Evolutionary conservation across 2,113 vertebrate species (phyloP), one percentile per base, ranked within the genome.

Genomic region (Monopterus albus): DNA sequence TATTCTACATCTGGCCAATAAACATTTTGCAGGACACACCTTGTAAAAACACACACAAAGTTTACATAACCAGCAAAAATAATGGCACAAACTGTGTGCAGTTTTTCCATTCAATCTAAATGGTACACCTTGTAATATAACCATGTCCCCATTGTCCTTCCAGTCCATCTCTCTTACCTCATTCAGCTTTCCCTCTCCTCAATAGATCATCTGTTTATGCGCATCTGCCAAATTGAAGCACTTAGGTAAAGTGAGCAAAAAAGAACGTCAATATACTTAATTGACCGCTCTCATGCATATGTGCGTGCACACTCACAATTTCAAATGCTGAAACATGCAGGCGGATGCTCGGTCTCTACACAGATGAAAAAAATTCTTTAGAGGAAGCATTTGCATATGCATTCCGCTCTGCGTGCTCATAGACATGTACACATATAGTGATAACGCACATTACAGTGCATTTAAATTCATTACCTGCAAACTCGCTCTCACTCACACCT

Each of bases 191-290:
- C 57, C 45, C 68, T 52, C 72, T 55, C 21, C 40, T 83, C 88
- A 75, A 81, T 92, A 85, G 78, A 91, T 92, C 93, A 89, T 89
- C 78, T 88, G 84, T 89, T 92, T 89, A 88, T 88, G 87, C 79
- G 66, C 61, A 63, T 84, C 83, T 90, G 86, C 83, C 88, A 91
- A 90, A 87, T 75, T 88, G 83, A 74, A 84, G 87, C 92, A 90
- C 92, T 92, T 92, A 90, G 82, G 83, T 90, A 91, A 88, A 92
- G 91, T 88, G 85, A 87, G 86, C 75, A 69, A 77, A 85, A 87
- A 79, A 86, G 84, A 89, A 91, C 78, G 62, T 78, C 81, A 88
- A 84, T 81, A 82, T 82, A 59, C 82, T 82, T 91, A 91, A 92
- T 92, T 89, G 90, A 81, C 83, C 64, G 80, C 84, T 77, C 56